Percentiles rank a stretch among this genome's conserved stretches.
Conservation (phyloP, 2,888 invertebrate genomes). For the Pammene aurita region DNA sequence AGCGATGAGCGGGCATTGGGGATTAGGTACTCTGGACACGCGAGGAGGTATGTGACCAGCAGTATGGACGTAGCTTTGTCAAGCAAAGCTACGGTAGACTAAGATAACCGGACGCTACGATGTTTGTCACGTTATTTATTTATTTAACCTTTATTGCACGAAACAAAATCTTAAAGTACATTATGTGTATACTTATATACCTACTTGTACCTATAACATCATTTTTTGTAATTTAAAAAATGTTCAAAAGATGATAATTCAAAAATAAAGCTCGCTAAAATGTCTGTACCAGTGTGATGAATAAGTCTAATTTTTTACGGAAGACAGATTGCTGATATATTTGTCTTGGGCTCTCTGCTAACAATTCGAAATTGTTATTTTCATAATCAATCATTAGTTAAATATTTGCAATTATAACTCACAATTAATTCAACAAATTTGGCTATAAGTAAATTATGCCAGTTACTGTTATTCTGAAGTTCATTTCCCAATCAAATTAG, state of each 20-base stretch:
- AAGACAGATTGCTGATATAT: slow-evolving; percentile 1
- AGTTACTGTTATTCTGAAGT: too few relatives aligned
- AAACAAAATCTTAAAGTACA: too few relatives aligned
- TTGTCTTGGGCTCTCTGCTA: neutral
- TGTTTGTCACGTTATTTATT: too few relatives aligned
- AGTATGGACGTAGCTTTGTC: too few relatives aligned
- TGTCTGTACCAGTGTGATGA: neutral
- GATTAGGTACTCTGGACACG: neutral
- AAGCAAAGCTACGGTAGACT: too few relatives aligned
- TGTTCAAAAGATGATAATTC: neutral
- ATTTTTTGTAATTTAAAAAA: too few relatives aligned
- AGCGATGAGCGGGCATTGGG: slow-evolving; percentile 48
- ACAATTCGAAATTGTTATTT: slow-evolving; percentile 1
- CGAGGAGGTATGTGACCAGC: too few relatives aligned
- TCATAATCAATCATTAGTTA: neutral
- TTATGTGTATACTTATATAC: too few relatives aligned
- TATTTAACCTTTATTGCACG: too few relatives aligned
- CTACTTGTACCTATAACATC: too few relatives aligned
- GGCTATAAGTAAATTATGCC: neutral
- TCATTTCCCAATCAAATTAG: too few relatives aligned
- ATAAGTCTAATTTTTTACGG: slow-evolving; percentile 10
- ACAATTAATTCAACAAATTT: neutral
- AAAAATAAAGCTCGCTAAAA: neutral
- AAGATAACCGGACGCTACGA: too few relatives aligned
- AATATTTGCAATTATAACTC: neutral